Percentiles rank a stretch among this genome's conserved stretches.
These are phyloP conservation scores for Arvicanthis niloticus DNA, from an alignment of 2,113 vertebrate species.

Conservation along the genomic window DNA sequence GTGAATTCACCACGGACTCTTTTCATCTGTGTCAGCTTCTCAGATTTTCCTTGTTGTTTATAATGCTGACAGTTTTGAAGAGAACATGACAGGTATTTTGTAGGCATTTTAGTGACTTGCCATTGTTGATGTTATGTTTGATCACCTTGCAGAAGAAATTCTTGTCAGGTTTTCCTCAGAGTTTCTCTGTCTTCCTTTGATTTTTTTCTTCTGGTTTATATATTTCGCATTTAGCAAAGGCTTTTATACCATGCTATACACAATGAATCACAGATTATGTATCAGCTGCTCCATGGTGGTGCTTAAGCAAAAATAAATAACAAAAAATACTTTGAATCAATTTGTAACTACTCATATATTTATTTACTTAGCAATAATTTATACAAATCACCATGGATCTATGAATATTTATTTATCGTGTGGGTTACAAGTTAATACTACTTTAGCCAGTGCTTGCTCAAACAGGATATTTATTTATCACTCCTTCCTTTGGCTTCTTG, in stretches of 20 bases:
- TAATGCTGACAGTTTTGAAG: conserved; percentile 7
- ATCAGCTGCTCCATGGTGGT: not conserved
- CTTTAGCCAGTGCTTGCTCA: not conserved
- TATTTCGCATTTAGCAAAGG: not conserved
- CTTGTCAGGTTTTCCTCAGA: not conserved
- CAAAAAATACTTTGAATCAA: not conserved
- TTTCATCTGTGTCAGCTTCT: not conserved
- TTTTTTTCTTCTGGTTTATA: not conserved
- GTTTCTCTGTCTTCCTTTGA: not conserved
- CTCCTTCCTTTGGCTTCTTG: not conserved
- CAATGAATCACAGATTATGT: not conserved
- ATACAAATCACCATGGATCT: not conserved
- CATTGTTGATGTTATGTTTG: not conserved
- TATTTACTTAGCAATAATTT: not conserved
- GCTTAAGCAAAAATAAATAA: not conserved
- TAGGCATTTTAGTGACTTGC: not conserved
- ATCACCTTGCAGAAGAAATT: not conserved
- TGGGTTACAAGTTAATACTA: not conserved
- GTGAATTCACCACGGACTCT: not conserved
- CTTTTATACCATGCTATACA: not conserved
- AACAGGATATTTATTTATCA: fast-evolving
- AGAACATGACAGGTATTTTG: not conserved
- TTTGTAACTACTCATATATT: not conserved
- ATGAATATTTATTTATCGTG: not conserved
- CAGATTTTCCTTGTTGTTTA: not conserved